Percentiles rank a stretch among this genome's conserved stretches.
Evolutionary conservation across 2,797 vertebrate species (phyloP).

Genomic region (Acanthornis magna): DNA sequence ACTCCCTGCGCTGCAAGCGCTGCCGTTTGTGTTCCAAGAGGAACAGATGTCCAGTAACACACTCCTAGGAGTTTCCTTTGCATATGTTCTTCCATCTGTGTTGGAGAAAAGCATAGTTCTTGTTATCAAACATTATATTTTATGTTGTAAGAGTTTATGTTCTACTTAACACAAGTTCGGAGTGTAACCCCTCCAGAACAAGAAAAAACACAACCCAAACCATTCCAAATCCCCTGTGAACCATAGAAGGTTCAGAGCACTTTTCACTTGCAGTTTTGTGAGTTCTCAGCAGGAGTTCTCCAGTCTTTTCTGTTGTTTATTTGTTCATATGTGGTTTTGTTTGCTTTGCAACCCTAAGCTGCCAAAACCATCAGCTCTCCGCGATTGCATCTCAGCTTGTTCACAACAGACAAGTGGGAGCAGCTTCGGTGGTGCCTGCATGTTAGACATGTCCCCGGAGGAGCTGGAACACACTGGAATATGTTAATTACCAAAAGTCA

Average conservation of each 20-base stretch:
- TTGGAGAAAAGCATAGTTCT: conserved; percentile 75
- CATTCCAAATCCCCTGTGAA: background rate
- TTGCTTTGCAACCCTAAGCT: background rate
- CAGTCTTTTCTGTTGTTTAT: background rate
- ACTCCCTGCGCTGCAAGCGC: background rate
- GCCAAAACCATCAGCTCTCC: background rate
- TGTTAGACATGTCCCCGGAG: background rate
- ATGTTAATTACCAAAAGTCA: background rate
- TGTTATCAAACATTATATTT: conserved; percentile 79
- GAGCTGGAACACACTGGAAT: background rate
- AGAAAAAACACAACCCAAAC: background rate
- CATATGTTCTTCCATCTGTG: conserved; percentile 80
- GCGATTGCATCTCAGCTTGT: background rate
- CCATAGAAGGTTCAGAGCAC: background rate
- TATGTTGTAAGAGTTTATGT: conserved; percentile 72
- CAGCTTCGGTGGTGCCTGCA: background rate
- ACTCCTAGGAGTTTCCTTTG: conserved; percentile 69
- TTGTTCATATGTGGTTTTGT: background rate
- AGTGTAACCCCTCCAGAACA: conserved; percentile 15
- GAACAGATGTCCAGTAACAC: conserved; percentile 77
- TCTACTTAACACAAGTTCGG: conserved; percentile 47
- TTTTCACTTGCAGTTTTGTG: background rate
- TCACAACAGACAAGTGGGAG: background rate
- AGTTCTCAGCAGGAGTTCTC: background rate
- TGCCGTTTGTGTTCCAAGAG: conserved; percentile 48